Base-by-base conservation (phyloP, 2,888 invertebrate species). In the Herminia tarsipennalis region DNA sequence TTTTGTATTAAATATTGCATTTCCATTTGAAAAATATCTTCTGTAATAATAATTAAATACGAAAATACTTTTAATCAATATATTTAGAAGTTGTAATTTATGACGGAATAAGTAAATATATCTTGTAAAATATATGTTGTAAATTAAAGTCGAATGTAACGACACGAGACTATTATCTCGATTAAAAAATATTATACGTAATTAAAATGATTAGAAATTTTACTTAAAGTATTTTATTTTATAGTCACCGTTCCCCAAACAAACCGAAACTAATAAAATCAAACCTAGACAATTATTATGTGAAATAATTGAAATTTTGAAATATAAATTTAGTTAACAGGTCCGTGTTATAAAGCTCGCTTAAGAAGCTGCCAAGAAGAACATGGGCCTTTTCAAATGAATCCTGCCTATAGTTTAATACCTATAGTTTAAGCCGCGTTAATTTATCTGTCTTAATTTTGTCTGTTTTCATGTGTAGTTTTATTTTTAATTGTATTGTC, bases 131-230 rank as follows among this genome's bases (percentile, higher is more conserved):
- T 38, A 56, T 63, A 57, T 64, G 58, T 72, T 78, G 71, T 75
- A 73, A 67, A 77, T 62, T 66, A 56, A 58, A 66, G 59, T 75
- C 76, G 73, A 76, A 66, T 70, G 69, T 77, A 70, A 78, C 68
- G 72, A 65, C n/a, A n/a, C 73, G 53, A 33, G 53, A 57, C 42
- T 51, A 68, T 61, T 58, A 56, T 56, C 53, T 69, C 33, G 40
- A 66, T 54, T 68, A 70, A 72, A 68, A 72, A 58, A 71, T 73
- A 73, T 76, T 73, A 78, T 77, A 66, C 73, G 66, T 79, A 81
- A 83, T 76, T 77, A 81, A 83, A 84, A 74, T 52, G 54, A 71
- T 76, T 76, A 73, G 79, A 79, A 55, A 55, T 28, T 57, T 53
- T 68, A 60, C 42, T 13, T 38, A 27, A 6, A 9, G 42, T 29